Percentiles rank a stretch among this genome's conserved stretches.
Conservation (phyloP, 1,140 invertebrate species). For the Brachystomella parvula region DNA sequence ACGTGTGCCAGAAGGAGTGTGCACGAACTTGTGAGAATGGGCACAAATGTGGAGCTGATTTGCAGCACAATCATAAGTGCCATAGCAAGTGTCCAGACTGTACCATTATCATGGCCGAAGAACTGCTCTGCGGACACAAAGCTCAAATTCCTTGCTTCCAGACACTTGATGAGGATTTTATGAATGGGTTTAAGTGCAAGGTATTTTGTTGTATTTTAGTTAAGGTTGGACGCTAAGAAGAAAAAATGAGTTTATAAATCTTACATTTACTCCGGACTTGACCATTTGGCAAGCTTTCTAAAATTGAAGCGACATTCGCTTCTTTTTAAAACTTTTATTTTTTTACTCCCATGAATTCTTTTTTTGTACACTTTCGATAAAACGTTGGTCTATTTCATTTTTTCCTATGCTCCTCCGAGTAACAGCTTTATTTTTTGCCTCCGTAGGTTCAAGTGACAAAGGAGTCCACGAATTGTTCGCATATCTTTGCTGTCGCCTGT, state of each 20-base stretch:
- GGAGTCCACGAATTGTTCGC: neutral
- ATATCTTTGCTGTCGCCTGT: neutral
- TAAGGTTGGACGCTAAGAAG: too few relatives aligned
- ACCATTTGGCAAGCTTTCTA: too few relatives aligned
- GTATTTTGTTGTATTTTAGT: too few relatives aligned
- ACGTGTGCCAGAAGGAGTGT: constrained; percentile 23
- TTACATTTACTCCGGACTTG: too few relatives aligned
- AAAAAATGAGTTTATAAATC: too few relatives aligned
- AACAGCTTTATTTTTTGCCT: too few relatives aligned
- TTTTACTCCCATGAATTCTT: too few relatives aligned
- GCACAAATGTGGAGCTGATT: neutral
- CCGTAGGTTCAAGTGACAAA: neutral
- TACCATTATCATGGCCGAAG: neutral
- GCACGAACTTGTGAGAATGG: constrained; percentile 15
- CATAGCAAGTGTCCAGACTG: neutral
- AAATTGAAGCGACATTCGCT: too few relatives aligned
- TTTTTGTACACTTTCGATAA: too few relatives aligned
- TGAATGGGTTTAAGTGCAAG: neutral
- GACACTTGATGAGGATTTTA: neutral
- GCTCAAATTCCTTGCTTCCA: neutral
- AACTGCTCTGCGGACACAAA: neutral
- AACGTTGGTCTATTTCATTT: too few relatives aligned
- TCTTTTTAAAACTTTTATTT: too few relatives aligned
- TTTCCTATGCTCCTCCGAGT: too few relatives aligned
- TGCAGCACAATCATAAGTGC: neutral